phyloP scores from a whole-genome alignment of 2,797 vertebrate species.

The Trachops cirrhosus region DNA sequence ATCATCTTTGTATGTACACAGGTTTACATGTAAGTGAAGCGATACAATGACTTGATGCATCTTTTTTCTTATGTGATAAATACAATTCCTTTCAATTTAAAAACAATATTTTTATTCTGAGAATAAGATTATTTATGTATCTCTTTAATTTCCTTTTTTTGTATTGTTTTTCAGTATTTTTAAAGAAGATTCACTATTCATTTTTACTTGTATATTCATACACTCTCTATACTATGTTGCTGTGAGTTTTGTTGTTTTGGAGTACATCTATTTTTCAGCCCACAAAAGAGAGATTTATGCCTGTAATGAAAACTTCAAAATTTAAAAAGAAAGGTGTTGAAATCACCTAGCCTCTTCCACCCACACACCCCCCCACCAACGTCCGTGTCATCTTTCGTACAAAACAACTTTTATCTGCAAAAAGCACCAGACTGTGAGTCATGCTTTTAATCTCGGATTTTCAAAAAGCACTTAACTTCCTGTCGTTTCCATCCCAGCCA shows the following conservation, averaged over 20 bases:
- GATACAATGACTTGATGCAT: not conserved
- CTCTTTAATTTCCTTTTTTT: too few relatives aligned
- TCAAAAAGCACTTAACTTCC: conserved; percentile 38
- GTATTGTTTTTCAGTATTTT: not conserved
- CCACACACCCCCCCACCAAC: not conserved
- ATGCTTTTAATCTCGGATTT: conserved; percentile 48
- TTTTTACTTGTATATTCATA: not conserved
- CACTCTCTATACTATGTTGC: not conserved
- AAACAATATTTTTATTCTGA: not conserved
- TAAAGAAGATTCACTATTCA: not conserved
- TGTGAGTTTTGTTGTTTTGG: not conserved
- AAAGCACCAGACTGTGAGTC: not conserved
- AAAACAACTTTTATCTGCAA: conserved; percentile 50
- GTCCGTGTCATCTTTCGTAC: conserved; percentile 13
- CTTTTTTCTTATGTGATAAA: not conserved
- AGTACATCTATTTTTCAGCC: not conserved
- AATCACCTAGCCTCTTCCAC: not conserved
- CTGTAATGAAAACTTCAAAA: not conserved
- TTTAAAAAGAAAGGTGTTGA: not conserved
- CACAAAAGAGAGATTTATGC: not conserved
- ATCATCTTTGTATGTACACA: not conserved
- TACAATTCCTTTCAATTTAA: not conserved
- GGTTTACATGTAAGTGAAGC: not conserved
- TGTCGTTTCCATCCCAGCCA: conserved; percentile 11
- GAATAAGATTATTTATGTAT: too few relatives aligned